Evolutionary conservation across 2,797 vertebrate genomes (phyloP), one percentile per base, ranked within the genome.

Genomic region (Sardinella longiceps): DNA sequence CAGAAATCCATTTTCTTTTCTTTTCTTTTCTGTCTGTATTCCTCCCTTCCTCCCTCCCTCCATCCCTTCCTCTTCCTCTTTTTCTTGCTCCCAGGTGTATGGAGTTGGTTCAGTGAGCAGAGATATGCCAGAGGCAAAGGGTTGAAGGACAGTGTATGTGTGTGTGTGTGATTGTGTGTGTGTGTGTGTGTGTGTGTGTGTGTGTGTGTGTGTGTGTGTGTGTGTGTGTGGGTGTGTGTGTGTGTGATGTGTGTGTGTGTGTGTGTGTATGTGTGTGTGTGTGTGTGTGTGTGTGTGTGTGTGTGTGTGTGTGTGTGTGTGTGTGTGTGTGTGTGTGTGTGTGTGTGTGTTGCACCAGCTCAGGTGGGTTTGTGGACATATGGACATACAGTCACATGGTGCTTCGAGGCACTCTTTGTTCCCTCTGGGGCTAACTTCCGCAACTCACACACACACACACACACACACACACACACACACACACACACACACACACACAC

Each of bases 321-420:
- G 25, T 66, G 63, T 66, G 63, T 66, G 63, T 66, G 28, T 70
- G 63, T 33, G 63, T 66, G 60, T 30, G 25, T 66, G 60, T 66
- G 25, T 30, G 60, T 28, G 25, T 28, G 58, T n/a, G 58, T 66
- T 87, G 84, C 81, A 87, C 83, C 86, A 66, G 51, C 85, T 88
- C 89, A 84, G 84, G 85, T 84, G 74, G 86, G 81, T 86, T 84
- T 88, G 46, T 88, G 84, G 87, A 89, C 89, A 90, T 90, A 90
- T 89, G 89, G 89, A 70, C 84, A 85, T 18, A 43, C 6, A 56
- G 82, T 86, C 87, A 85, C 85, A 85, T 30, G 45, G 60, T 66
- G 85, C 89, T 87, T 80, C 87, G 85, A 87, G 88, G 83, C 83
- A 80, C 43, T 63, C 88, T 56, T 80, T 85, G 81, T 81, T 12